Evolutionary conservation across 2,113 vertebrate genomes (phyloP), one percentile per base, ranked within the genome.

Genomic region (Australoheros scitulus): DNA sequence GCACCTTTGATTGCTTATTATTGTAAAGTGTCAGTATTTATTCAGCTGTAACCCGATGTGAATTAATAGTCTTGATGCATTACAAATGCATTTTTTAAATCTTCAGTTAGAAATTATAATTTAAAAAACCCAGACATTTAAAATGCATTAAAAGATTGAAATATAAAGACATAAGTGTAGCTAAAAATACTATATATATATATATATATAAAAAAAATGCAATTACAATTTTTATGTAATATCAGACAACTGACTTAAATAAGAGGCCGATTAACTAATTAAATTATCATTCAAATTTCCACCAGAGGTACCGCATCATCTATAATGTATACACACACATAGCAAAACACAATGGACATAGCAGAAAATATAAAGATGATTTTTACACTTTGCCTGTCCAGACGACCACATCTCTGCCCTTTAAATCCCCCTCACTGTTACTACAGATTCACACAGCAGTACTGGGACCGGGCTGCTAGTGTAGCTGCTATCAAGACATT

Each of bases 361-460:
- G 29, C 15, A 41, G 61, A 22, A 38, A 13, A 13, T 7, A 68
- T 24, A 68, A 50, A 50, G 14, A 68, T 2, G 64, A 68, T 2
- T 68, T 68, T 47, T 47, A 11, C 64, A 26, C 0, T 68, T 68
- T 43, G 63, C 63, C 64, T 65, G 38, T 65, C 22, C 64, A 68
- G n/a, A 77, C 78, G 86, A 84, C 85, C 80, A 77, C 76, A 58
- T 74, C 76, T 80, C 38, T 17, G 32, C 76, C 77, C 65, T 84
- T 78, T 84, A 89, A 85, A 84, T 70, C 64, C 24, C 14, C 14
- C 3, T 11, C 13, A 15, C 43, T 50, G 20, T 74, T 47, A 82
- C 43, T 43, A 55, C 56, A 50, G 77, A 76, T 86, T 87, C 1
- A 18, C 60, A 15, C 89, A 61, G 76, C 78, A 34, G 57, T 59